Conservation (phyloP, 2,797 vertebrate genomes). For the Molossus molossus region DNA sequence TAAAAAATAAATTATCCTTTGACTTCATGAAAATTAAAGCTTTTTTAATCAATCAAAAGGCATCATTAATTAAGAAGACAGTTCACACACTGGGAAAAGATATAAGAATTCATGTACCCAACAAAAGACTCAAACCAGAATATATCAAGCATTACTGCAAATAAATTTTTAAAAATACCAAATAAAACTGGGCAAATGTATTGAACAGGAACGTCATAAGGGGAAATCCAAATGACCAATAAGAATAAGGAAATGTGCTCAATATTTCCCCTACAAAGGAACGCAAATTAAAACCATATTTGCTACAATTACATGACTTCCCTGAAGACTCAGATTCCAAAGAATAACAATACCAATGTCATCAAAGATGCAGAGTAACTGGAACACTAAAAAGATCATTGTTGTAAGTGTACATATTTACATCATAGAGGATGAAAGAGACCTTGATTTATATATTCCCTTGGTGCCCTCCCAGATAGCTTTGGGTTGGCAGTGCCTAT, state of each 20-base stretch:
- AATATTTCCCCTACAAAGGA: not conserved
- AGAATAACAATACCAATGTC: not conserved
- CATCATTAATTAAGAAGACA: not conserved
- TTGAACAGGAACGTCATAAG: not conserved
- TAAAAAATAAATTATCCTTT: not conserved
- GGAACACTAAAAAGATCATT: not conserved
- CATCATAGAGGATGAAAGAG: not conserved
- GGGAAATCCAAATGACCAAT: not conserved
- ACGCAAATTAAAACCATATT: not conserved
- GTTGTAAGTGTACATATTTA: not conserved
- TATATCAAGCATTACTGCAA: not conserved
- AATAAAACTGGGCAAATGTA: not conserved
- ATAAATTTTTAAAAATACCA: not conserved
- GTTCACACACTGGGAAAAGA: not conserved
- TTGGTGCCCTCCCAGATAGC: not conserved
- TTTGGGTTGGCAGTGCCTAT: not conserved
- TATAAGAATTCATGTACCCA: not conserved
- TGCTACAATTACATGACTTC: not conserved
- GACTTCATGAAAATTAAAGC: not conserved
- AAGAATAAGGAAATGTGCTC: not conserved
- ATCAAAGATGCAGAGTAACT: not conserved
- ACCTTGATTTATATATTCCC: not conserved
- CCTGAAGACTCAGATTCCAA: not conserved
- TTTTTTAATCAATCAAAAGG: not conserved
- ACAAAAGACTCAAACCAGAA: not conserved